These are phyloP conservation scores for Hippoglossus hippoglossus DNA, from an alignment of 2,797 vertebrate species.

Conservation along the genomic window DNA sequence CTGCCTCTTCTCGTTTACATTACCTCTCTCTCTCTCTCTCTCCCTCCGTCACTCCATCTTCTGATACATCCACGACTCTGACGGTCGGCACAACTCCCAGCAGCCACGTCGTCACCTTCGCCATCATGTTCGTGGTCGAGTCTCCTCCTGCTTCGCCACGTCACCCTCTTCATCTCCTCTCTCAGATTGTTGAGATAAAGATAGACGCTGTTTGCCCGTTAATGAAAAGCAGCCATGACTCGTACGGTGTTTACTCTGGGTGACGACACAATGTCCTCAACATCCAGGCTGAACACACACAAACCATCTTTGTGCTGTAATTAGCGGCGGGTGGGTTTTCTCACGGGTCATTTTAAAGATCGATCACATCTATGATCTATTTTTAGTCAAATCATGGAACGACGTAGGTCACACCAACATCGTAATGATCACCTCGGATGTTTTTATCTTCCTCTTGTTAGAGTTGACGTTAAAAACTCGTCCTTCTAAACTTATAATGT, in stretches of 20 bases:
- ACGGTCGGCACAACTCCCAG: conserved; percentile 10
- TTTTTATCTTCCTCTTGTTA: too few relatives aligned
- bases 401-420: neutral
- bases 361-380: neutral
- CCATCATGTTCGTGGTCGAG: neutral
- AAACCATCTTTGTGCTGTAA: neutral
- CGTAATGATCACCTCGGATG: too few relatives aligned
- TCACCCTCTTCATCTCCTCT: conserved; percentile 11
- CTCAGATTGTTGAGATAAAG: conserved; percentile 48
- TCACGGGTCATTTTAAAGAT: conserved; percentile 10
- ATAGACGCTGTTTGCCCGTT: conserved; percentile 44
- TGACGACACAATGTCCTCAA: conserved; percentile 54
- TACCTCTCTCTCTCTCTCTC: neutral
- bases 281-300: conserved; percentile 15
- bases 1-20: conserved; percentile 12
- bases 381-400: neutral
- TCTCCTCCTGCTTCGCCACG: neutral
- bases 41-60: neutral
- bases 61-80: neutral
- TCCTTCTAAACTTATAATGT: too few relatives aligned
- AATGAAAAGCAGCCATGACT: conserved; percentile 69
- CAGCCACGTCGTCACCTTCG: neutral
- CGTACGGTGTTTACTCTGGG: conserved; percentile 54
- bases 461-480: too few relatives aligned
- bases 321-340: conserved; percentile 1